A percentile compares a stretch with the other conserved stretches of the same genome.
Conservation (phyloP, 2,888 invertebrate species). For the Sphaerophoria taeniata region DNA sequence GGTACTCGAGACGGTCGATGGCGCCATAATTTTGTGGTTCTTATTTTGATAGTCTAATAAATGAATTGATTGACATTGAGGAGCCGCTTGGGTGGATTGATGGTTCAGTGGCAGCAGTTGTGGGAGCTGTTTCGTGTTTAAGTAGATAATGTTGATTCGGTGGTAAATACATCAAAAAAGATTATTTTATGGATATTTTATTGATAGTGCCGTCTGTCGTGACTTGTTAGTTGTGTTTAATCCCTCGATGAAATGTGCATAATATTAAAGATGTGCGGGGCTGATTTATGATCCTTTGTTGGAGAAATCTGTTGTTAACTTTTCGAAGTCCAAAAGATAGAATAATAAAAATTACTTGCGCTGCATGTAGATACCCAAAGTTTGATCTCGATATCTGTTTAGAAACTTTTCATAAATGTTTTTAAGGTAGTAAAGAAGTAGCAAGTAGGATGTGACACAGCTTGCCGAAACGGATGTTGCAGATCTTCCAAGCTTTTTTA, state of each 20-base stretch:
- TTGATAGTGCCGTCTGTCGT: slow-evolving; percentile 52
- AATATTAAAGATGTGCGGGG: slow-evolving; percentile 22
- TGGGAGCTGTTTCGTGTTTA: slow-evolving; percentile 3
- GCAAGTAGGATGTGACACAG: too few relatives aligned
- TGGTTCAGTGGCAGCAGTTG: slow-evolving; percentile 31
- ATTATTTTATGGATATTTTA: slow-evolving; percentile 52
- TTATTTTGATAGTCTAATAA: slow-evolving; percentile 61
- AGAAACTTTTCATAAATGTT: too few relatives aligned
- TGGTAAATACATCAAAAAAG: not conserved
- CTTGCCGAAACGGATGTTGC: too few relatives aligned
- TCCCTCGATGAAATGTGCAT: slow-evolving; percentile 3
- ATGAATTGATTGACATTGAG: slow-evolving; percentile 64
- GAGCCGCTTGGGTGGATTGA: slow-evolving; percentile 27
- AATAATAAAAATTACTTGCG: too few relatives aligned
- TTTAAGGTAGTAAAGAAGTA: too few relatives aligned
- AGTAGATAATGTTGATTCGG: too few relatives aligned
- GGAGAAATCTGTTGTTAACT: not conserved
- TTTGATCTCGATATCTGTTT: too few relatives aligned
- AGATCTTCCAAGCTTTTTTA: too few relatives aligned
- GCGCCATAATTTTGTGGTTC: slow-evolving; percentile 68
- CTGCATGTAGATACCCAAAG: too few relatives aligned
- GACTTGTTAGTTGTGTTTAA: slow-evolving; percentile 59
- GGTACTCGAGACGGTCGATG: slow-evolving; percentile 44
- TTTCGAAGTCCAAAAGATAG: not conserved
- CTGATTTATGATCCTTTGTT: slow-evolving; percentile 60